Percentiles rank a stretch among this genome's conserved stretches.
These are phyloP conservation scores for Dufourea novaeangliae DNA, from an alignment of 1,140 invertebrate species.

Conservation along the genomic window DNA sequence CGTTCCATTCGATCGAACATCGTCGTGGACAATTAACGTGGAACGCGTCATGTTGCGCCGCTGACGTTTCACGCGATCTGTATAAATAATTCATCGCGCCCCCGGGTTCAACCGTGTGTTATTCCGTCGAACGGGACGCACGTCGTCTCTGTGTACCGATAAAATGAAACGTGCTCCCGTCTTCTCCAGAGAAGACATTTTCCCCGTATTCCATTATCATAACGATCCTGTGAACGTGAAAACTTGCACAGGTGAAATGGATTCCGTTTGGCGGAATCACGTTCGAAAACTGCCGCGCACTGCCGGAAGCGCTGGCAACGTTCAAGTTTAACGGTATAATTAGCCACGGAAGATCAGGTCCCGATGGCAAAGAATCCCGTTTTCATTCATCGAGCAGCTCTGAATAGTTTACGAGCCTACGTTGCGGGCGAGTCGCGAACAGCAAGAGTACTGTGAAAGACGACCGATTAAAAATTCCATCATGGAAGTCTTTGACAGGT, in stretches of 20 bases:
- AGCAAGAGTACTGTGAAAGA: conserved; percentile 12
- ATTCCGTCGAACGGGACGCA: background rate
- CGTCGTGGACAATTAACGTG: background rate
- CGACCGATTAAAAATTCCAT: conserved; percentile 77
- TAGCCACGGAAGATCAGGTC: background rate
- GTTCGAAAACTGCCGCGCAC: background rate
- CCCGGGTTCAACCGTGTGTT: background rate
- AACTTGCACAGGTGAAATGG: no score
- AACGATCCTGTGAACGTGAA: background rate
- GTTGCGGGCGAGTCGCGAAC: background rate
- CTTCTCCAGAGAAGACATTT: no score
- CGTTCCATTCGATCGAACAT: background rate
- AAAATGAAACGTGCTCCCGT: no score
- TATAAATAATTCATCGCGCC: background rate
- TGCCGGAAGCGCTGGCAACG: background rate
- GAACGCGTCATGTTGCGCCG: background rate
- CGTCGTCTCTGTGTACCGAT: background rate
- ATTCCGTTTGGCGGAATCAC: no score
- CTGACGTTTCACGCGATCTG: background rate
- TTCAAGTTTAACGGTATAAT: background rate
- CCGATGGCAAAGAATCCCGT: background rate
- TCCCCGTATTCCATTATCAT: background rate
- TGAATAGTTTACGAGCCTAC: background rate
- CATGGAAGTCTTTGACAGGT: conserved; percentile 73
- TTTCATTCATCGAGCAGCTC: background rate